Percentiles rank a stretch among this genome's conserved stretches.
phyloP scores from a whole-genome alignment of 2,113 vertebrate species.

The Taurulus bubalis region DNA sequence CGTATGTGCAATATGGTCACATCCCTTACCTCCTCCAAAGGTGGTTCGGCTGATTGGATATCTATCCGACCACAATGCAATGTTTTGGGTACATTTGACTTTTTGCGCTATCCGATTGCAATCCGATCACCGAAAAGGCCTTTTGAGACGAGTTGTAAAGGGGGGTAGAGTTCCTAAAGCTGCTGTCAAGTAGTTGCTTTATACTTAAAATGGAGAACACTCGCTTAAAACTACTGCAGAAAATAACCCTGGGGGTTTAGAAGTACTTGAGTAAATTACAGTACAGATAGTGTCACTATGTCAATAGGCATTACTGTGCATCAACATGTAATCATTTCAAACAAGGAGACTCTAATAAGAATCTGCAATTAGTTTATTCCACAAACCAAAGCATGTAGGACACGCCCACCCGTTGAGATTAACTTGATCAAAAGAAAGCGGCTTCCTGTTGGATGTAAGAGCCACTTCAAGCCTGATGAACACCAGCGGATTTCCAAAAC shows the following conservation, averaged over 20 bases:
- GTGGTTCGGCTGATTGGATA: not conserved
- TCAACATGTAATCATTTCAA: not conserved
- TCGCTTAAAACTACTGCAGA: not conserved
- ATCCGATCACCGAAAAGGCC: not conserved
- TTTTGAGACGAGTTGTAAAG: not conserved
- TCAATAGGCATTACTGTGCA: not conserved
- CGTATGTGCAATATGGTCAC: not conserved
- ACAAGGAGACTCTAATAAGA: conserved; percentile 12
- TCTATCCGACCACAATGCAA: not conserved
- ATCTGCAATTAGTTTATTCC: conserved; percentile 31
- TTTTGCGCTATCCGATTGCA: not conserved
- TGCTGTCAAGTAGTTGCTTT: not conserved
- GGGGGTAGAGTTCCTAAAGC: not conserved
- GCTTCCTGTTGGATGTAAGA: conserved; percentile 35
- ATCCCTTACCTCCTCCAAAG: not conserved
- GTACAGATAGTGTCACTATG: not conserved
- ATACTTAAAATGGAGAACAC: conserved; percentile 2
- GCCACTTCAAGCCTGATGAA: conserved; percentile 37
- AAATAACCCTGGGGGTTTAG: not conserved
- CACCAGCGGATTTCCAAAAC: conserved; percentile 46
- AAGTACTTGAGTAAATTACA: not conserved
- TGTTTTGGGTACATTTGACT: not conserved
- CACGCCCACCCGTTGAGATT: conserved; percentile 12
- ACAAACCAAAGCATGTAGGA: not conserved
- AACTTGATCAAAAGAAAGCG: conserved; percentile 41